Evolutionary conservation across 2,888 invertebrate species (phyloP).

Genomic region (Masnerella sp.): DNA sequence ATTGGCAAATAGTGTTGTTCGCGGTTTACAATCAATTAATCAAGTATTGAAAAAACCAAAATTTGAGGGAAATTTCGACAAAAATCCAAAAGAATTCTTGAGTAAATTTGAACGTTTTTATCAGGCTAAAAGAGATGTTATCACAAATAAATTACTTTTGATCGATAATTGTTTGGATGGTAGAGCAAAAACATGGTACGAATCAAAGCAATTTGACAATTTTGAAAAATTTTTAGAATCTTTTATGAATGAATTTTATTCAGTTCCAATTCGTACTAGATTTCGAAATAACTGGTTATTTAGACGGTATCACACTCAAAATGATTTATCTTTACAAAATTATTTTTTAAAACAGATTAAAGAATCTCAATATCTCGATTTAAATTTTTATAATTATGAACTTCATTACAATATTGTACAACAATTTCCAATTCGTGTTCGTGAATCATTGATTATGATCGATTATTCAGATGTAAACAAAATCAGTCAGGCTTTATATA

Average conservation of each 20-base stretch:
- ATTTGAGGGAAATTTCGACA: background rate
- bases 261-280: constrained; percentile 21
- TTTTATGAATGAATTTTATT: constrained; percentile 38
- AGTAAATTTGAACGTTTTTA: background rate
- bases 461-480: constrained; percentile 40
- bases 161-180: constrained; percentile 21
- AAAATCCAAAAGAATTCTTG: constrained; percentile 6
- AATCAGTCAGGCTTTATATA: constrained; percentile 37
- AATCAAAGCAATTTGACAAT: constrained; percentile 1
- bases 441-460: constrained; percentile 30
- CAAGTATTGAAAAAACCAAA: background rate
- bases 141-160: constrained; percentile 7
- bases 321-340: constrained; percentile 17
- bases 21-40: background rate
- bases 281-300: constrained; percentile 30
- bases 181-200: constrained; percentile 41
- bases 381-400: constrained; percentile 25
- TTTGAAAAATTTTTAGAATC: constrained; percentile 21
- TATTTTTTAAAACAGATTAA: constrained; percentile 39
- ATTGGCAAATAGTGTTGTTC: background rate
- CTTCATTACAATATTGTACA: constrained; percentile 47
- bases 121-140: background rate
- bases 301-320: constrained; percentile 8
- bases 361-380: constrained; percentile 35
- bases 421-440: constrained; percentile 44